These are phyloP conservation scores for Dicranocentrus wangi DNA, from an alignment of 2,888 invertebrate species.

Conservation along the genomic window DNA sequence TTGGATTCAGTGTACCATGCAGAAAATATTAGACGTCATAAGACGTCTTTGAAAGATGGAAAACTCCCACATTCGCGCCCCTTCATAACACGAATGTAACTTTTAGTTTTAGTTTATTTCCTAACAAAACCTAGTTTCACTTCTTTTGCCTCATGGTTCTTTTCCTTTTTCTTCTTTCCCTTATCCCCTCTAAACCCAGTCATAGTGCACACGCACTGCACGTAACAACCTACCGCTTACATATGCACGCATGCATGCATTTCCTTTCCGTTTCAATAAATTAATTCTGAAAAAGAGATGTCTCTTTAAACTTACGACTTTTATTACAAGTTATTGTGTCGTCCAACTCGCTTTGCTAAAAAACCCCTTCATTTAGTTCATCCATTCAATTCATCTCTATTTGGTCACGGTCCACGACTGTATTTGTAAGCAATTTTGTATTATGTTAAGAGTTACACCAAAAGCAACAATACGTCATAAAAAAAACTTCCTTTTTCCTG, in stretches of 20 bases:
- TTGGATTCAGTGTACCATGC: no score
- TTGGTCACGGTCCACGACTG: slow-evolving; percentile 62
- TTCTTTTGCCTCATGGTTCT: slow-evolving; percentile 37
- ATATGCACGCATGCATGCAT: slow-evolving; percentile 31
- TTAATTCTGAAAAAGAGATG: slow-evolving; percentile 43
- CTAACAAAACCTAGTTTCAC: slow-evolving; percentile 43
- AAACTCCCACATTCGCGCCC: background rate
- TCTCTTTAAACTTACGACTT: slow-evolving; percentile 21
- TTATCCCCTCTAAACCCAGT: slow-evolving; percentile 1
- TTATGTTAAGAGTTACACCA: slow-evolving; percentile 17
- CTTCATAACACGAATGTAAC: slow-evolving; percentile 36
- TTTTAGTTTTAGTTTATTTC: slow-evolving; percentile 24
- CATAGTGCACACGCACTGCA: slow-evolving; percentile 27
- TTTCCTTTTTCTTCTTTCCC: slow-evolving; percentile 19
- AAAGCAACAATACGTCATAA: slow-evolving; percentile 45
- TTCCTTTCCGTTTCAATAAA: slow-evolving; percentile 65
- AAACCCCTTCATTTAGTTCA: slow-evolving; percentile 31
- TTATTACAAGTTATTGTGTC: slow-evolving; percentile 38
- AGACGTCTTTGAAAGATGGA: background rate
- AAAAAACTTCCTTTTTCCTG: slow-evolving; percentile 7
- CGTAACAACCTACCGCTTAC: slow-evolving; percentile 47
- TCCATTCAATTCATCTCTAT: slow-evolving; percentile 55
- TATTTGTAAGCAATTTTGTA: slow-evolving; percentile 36
- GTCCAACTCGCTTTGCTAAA: slow-evolving; percentile 12
- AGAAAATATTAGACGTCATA: no score